Evolutionary conservation across 53 echinoderm and acorn worm species (phyloP).

Genomic region (Echinarachnius parma): DNA sequence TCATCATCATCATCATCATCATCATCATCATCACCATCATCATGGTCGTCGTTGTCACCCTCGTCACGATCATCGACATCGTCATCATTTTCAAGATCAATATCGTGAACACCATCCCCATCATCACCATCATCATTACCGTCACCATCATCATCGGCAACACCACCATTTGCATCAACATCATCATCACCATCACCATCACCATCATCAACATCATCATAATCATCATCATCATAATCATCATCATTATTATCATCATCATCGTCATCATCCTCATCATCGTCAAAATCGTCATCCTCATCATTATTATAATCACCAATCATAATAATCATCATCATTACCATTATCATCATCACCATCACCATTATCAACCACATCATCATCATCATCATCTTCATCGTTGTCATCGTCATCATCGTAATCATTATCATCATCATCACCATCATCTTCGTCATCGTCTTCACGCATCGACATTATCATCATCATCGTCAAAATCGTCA

Average conservation of each 20-base stretch:
- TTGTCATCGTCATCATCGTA: neutral
- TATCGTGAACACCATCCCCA: neutral
- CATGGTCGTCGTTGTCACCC: neutral
- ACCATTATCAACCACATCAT: too few species aligned
- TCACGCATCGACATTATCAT: too few species aligned
- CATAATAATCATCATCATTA: neutral
- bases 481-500: too few species aligned
- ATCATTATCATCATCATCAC: neutral
- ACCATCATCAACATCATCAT: neutral
- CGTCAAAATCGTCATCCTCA: neutral
- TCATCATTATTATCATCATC: neutral
- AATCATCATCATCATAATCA: neutral
- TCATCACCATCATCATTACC: neutral
- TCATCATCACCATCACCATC: neutral
- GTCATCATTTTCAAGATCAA: neutral
- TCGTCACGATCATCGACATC: neutral
- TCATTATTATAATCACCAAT: neutral
- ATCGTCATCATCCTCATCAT: too few species aligned
- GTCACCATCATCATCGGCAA: too few species aligned
- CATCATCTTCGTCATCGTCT: neutral
- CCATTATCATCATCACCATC: neutral
- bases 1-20: neutral
- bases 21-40: neutral
- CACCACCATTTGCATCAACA: neutral
- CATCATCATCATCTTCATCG: neutral